Evolutionary conservation across 2,113 vertebrate genomes (phyloP).

Genomic region (Oncorhynchus keta): DNA sequence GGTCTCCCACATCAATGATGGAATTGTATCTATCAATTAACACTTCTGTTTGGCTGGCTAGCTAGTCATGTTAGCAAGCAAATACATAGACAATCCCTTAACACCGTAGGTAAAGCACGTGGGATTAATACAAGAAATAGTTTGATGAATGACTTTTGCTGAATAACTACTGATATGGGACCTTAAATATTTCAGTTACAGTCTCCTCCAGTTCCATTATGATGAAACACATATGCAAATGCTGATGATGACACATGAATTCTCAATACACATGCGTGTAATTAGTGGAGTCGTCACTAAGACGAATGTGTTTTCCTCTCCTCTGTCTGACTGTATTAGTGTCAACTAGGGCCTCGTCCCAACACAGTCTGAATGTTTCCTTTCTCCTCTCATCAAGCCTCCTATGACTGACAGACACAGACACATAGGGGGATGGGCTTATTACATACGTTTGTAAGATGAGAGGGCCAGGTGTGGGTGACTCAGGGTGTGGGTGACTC

Average conservation of each 20-base stretch:
- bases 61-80: too few species aligned
- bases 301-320: neutral
- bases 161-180: neutral
- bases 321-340: neutral
- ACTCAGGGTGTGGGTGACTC: slow-evolving; percentile 21
- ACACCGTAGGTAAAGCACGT: too few species aligned
- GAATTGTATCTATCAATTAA: too few species aligned
- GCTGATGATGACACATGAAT: too few species aligned
- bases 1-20: too few species aligned
- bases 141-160: neutral
- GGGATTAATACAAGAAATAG: neutral
- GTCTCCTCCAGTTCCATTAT: neutral
- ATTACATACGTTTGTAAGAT: slow-evolving; percentile 9
- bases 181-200: neutral
- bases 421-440: neutral
- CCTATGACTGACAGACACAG: neutral
- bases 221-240: neutral
- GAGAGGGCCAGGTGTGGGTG: slow-evolving; percentile 40
- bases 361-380: neutral
- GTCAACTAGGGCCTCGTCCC: too few species aligned
- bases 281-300: neutral
- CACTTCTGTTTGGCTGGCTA: too few species aligned
- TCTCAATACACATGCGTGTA: neutral
- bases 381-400: neutral
- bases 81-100: too few species aligned